Percentiles rank a stretch among this genome's conserved stretches.
Conservation (phyloP, 2,888 invertebrate genomes). For the Eremobia ochroleuca region DNA sequence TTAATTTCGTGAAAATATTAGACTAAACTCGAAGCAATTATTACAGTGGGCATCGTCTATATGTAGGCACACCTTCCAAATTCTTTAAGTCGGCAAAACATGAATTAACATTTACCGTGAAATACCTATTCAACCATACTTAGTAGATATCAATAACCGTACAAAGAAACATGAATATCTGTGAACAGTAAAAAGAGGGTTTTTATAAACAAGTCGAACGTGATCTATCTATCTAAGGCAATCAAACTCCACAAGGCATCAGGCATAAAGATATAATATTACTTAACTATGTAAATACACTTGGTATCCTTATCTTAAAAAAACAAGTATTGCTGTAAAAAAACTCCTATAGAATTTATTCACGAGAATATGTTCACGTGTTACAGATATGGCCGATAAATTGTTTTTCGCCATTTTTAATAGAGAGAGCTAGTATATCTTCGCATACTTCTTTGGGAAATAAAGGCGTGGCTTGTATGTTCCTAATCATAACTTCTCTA, state of each 20-base stretch:
- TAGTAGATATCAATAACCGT: background rate
- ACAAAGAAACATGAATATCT: conserved; percentile 20
- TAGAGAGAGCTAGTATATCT: background rate
- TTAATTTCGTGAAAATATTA: background rate
- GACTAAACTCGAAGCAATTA: background rate
- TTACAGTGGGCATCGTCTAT: too few species aligned
- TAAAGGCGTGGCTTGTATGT: background rate
- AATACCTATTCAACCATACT: background rate
- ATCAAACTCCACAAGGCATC: conserved; percentile 41
- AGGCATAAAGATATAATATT: conserved; percentile 39
- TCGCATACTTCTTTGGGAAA: background rate
- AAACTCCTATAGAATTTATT: background rate
- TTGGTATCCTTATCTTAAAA: conserved; percentile 37
- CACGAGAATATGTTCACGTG: background rate
- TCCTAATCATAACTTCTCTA: conserved; percentile 6
- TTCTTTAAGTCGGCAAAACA: background rate
- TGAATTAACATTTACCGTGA: background rate
- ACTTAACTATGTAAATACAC: conserved; percentile 48
- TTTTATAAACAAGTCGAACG: conserved; percentile 38
- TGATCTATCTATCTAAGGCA: conserved; percentile 57
- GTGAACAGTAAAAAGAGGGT: conserved; percentile 18
- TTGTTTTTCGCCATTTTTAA: background rate
- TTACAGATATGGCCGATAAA: background rate
- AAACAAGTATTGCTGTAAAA: background rate
- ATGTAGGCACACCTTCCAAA: background rate